Evolutionary conservation across 1,140 invertebrate species (phyloP), one percentile per base, ranked within the genome.

Genomic region (Drosophila lacteicornis): DNA sequence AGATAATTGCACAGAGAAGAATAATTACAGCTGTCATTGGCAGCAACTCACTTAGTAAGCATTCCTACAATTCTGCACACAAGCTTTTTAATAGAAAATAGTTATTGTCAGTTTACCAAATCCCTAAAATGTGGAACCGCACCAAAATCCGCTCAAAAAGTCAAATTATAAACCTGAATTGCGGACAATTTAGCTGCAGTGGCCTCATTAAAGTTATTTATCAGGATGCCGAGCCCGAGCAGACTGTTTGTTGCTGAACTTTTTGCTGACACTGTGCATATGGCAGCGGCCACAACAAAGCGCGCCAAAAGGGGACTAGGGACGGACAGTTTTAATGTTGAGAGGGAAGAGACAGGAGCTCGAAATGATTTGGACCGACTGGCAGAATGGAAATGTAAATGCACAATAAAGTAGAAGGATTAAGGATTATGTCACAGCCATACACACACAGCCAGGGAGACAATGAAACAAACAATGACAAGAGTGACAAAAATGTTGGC

Each of bases 391-490:
- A 62, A 77, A 78, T 77, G 75, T 79, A 79, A 79, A 79, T 79
- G 74, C 75, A 79, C 75, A 79, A 79, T 78, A 79, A 79, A 79
- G 67, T 73, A 73, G 67, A 80, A 79, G 77, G 77, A 79, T 80
- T 80, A 80, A 74, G 77, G 77, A 80, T 80, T 80, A 79, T 79
- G 77, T 49, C 76, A 80, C 36, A 80, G 45, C 45, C 63, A 77
- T 36, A 77, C 38, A 42, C 38, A 59, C 33, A 62, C 15, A 43
- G 33, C 33, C 2, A 36, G 33, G 9, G 30, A 53, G 51, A 78
- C 66, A 78, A 68, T 73, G 67, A 50, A 71, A 59, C 55, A 53
- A 61, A 79, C 57, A 79, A 77, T 73, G 75, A 71, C 68, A 71
- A 38, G 53, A 77, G 63, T 68, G 75, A 79, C 67, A 77, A 71